These are phyloP conservation scores for Enteromius anoplus DNA, from an alignment of 2,797 vertebrate genomes.

Conservation along the genomic window DNA sequence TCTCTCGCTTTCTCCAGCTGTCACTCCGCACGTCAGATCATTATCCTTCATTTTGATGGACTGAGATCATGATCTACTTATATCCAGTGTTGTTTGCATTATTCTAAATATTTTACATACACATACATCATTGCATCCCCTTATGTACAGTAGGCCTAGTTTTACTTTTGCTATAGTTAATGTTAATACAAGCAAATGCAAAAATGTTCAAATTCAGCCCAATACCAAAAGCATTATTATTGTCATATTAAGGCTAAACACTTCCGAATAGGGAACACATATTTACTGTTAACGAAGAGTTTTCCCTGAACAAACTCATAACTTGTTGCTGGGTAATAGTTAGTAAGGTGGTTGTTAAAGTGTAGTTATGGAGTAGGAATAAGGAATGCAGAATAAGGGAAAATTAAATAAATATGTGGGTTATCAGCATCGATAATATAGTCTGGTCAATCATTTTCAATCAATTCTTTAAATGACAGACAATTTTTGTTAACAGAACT, in stretches of 20 bases:
- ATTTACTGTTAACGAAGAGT: too few species aligned
- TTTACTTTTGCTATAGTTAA: not conserved
- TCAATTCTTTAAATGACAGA: not conserved
- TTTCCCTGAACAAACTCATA: too few species aligned
- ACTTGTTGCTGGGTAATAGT: too few species aligned
- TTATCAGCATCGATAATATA: too few species aligned
- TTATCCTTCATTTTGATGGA: conserved; percentile 2
- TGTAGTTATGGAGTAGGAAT: too few species aligned
- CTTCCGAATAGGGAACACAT: too few species aligned
- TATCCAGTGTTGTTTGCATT: not conserved
- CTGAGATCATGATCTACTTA: conserved; percentile 3
- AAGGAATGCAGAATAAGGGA: too few species aligned
- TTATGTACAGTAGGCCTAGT: not conserved
- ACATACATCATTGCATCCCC: not conserved
- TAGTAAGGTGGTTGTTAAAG: too few species aligned
- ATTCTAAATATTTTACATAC: not conserved
- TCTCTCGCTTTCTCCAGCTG: conserved; percentile 11
- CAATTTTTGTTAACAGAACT: not conserved
- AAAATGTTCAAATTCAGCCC: not conserved
- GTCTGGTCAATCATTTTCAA: not conserved
- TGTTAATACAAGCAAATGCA: not conserved
- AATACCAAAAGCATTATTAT: not conserved
- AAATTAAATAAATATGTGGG: too few species aligned
- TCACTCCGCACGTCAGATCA: conserved; percentile 4
- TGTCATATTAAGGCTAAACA: not conserved